phyloP scores from a whole-genome alignment of 1,140 invertebrate species.

The Globodera rostochiensis region DNA sequence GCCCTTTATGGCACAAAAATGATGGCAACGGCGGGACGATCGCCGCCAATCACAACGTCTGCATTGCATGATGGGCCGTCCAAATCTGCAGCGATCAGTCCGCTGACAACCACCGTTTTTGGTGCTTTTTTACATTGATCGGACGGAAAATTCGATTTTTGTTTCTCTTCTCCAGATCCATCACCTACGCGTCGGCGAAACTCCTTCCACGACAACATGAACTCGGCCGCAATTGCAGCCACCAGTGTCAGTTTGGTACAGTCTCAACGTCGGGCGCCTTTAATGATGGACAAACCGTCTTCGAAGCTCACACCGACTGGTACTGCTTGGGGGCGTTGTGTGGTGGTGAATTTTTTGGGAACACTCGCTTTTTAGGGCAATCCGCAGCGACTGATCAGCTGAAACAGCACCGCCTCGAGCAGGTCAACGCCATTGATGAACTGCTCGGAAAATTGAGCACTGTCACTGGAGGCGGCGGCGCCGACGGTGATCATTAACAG shows the following conservation, averaged over 20 bases:
- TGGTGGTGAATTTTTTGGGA: neutral
- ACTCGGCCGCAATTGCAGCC: neutral
- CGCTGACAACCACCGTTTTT: neutral
- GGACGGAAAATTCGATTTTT: neutral
- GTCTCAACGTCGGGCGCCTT: neutral
- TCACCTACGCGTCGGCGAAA: neutral
- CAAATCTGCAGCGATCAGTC: too few relatives aligned
- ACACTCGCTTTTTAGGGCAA: neutral
- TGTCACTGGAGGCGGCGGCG: neutral
- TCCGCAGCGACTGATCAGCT: neutral
- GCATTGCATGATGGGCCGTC: too few relatives aligned
- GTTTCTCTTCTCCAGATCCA: neutral
- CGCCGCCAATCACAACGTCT: too few relatives aligned
- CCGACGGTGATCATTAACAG: neutral
- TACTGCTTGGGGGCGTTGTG: too few relatives aligned
- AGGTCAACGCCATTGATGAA: conserved; percentile 2
- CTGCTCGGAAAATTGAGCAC: conserved; percentile 2
- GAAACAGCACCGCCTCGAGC: neutral
- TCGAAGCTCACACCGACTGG: too few relatives aligned
- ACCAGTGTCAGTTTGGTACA: neutral
- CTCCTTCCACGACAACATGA: neutral
- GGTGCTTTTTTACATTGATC: too few relatives aligned
- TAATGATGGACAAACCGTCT: neutral
- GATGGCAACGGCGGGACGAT: too few relatives aligned
- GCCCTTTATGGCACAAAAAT: neutral